Percentiles rank a stretch among this genome's conserved stretches.
Conservation (phyloP, 2,797 vertebrate genomes). For the Selene dorsalis region DNA sequence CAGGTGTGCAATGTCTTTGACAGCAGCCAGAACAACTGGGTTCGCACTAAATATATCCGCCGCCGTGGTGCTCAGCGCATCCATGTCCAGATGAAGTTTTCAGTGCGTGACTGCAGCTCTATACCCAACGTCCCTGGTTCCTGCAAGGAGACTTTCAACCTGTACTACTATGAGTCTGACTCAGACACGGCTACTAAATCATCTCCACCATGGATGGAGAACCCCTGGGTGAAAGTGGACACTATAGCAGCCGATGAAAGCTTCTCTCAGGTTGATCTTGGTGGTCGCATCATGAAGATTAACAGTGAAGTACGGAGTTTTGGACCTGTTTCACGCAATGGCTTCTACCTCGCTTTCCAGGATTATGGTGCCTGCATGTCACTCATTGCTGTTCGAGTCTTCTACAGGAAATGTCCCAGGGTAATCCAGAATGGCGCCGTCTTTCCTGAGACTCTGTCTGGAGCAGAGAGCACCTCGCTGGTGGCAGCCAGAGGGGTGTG, state of each 20-base stretch:
- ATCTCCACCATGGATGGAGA: slow-evolving; percentile 96
- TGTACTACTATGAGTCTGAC: slow-evolving; percentile 94
- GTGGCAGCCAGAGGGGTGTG: slow-evolving; percentile 93
- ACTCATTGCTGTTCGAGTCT: slow-evolving; percentile 92
- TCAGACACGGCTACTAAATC: slow-evolving; percentile 88
- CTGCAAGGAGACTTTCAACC: slow-evolving; percentile 98
- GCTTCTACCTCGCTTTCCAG: slow-evolving; percentile 98
- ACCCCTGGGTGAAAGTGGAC: slow-evolving; percentile 97
- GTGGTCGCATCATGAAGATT: slow-evolving; percentile 96
- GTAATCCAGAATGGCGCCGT: slow-evolving; percentile 91
- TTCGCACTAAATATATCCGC: slow-evolving; percentile 92
- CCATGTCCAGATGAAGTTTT: slow-evolving; percentile 98
- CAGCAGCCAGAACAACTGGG: slow-evolving; percentile 97
- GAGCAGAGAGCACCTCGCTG: slow-evolving; percentile 94
- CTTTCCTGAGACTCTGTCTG: slow-evolving; percentile 94
- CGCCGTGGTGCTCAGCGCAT: slow-evolving; percentile 93
- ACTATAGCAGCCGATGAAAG: slow-evolving; percentile 96
- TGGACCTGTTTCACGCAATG: slow-evolving; percentile 91
- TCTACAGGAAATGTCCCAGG: slow-evolving; percentile 93
- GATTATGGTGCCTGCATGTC: slow-evolving; percentile 99
- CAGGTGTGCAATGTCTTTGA: slow-evolving; percentile 98
- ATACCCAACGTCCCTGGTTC: slow-evolving; percentile 96
- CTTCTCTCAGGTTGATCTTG: slow-evolving; percentile 96
- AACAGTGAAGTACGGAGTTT: slow-evolving; percentile 96
- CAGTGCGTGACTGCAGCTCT: slow-evolving; percentile 95